Evolutionary conservation across 2,113 vertebrate species (phyloP).

Genomic region (Butorides virescens): DNA sequence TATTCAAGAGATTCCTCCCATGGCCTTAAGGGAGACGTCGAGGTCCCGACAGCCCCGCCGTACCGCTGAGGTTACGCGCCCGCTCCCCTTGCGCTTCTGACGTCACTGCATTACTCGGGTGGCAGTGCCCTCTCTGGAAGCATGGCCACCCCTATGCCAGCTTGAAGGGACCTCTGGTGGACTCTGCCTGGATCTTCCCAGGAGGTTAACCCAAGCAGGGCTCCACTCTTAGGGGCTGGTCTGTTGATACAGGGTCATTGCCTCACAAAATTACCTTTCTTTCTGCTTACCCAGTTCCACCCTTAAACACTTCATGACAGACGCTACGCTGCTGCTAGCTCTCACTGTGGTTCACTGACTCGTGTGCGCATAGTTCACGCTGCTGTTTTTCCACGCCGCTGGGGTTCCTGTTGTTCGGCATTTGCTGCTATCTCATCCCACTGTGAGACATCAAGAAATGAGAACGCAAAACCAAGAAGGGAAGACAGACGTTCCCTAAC

Average conservation of each 20-base stretch:
- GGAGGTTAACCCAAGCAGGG: rapidly evolving
- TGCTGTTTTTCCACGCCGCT: neutral
- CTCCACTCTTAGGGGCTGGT: neutral
- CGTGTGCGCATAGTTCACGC: neutral
- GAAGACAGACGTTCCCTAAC: neutral
- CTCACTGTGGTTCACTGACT: neutral
- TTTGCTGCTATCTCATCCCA: neutral
- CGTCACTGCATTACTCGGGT: neutral
- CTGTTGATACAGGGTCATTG: neutral
- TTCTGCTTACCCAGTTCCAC: neutral
- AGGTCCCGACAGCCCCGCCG: neutral
- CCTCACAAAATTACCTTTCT: neutral
- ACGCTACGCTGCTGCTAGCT: neutral
- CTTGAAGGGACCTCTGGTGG: neutral
- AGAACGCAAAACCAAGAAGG: neutral
- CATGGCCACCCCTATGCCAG: rapidly evolving
- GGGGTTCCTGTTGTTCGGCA: neutral
- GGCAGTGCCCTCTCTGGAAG: neutral
- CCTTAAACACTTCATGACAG: neutral
- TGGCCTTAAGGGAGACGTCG: neutral
- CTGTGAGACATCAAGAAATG: neutral
- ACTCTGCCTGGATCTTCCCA: neutral
- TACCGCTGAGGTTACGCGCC: rapidly evolving
- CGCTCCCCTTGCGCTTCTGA: neutral
- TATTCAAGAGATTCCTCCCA: neutral